Base-by-base conservation (phyloP, 92 coral and sea anemone genomes). In the Muricea muricata region DNA sequence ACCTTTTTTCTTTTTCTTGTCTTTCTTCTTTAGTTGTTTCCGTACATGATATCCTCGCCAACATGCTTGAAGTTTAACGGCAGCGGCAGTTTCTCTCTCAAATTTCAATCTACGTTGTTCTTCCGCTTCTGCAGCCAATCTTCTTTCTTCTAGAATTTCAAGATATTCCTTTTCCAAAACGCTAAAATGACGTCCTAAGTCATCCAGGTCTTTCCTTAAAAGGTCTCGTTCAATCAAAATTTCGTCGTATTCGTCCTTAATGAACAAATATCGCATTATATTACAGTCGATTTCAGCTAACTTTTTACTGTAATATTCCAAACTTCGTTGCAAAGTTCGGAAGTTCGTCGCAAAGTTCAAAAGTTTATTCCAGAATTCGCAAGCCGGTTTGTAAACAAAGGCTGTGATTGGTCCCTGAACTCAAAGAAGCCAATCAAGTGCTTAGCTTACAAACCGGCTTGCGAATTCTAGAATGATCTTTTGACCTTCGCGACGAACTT, bases 211-310 rank as follows among this genome's bases (percentile, higher is more conserved):
- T 71, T 91, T 85, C 65, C 86, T 92, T 33, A 78, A 34, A 55
- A 25, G 31, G 46, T 96, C 99, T 24, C 88, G 90, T 21, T 96
- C 99, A 72, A 93, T 90, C 73, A 92, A 88, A 30, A 83, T 84
- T 45, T 91, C 83, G 63, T 96, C 99, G 39, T 82, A 89, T 41
- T 96, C 99, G 42, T 95, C 96, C 98, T 95, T 56, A 18, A 26
- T 6, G 28, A 18, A 45, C 47, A 20, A 32, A 34, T 17, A n/a
- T 73, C n/a, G 57, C 52, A 18, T 39, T 18, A 73, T n/a, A n/a
- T n/a, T n/a, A n/a, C n/a, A n/a, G n/a, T n/a, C n/a, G n/a, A n/a
- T n/a, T n/a, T n/a, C n/a, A n/a, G n/a, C n/a, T n/a, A n/a, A n/a
- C n/a, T n/a, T n/a, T n/a, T n/a, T n/a, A n/a, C n/a, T n/a, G n/a